These are phyloP conservation scores for Pogonomyrmex barbatus DNA, from an alignment of 1,140 invertebrate genomes.

Conservation along the genomic window DNA sequence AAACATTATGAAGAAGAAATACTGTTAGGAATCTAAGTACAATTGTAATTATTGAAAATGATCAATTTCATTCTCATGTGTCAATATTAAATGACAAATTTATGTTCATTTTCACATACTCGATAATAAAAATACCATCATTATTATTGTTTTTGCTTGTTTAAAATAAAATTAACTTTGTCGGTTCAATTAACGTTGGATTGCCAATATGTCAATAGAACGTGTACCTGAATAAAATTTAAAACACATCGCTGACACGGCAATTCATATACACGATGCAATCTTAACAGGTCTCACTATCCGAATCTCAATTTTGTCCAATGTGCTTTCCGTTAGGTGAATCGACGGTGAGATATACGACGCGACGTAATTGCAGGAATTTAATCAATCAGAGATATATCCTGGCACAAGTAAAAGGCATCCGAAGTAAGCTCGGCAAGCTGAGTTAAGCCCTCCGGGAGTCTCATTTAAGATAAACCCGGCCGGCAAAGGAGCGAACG, in stretches of 20 bases:
- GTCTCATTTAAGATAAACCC: constrained; percentile 84
- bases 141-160: background rate
- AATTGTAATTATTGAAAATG: background rate
- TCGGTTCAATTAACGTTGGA: constrained; percentile 26
- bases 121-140: background rate
- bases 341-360: constrained; percentile 79
- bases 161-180: constrained; percentile 38
- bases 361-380: constrained; percentile 84
- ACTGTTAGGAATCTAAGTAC: background rate
- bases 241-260: constrained; percentile 28
- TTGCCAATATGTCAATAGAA: constrained; percentile 18
- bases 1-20: background rate
- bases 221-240: constrained; percentile 29
- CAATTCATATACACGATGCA: constrained; percentile 5
- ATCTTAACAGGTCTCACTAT: constrained; percentile 47
- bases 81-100: constrained; percentile 12
- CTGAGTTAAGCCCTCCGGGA: constrained; percentile 80
- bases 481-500: constrained; percentile 29
- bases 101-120: background rate
- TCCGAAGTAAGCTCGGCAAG: constrained; percentile 74
- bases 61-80: constrained; percentile 1
- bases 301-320: constrained; percentile 51
- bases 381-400: constrained; percentile 85
- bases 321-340: constrained; percentile 64
- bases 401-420: constrained; percentile 74